These are phyloP conservation scores for Pterocles gutturalis DNA, from an alignment of 2,113 vertebrate species.

Conservation along the genomic window DNA sequence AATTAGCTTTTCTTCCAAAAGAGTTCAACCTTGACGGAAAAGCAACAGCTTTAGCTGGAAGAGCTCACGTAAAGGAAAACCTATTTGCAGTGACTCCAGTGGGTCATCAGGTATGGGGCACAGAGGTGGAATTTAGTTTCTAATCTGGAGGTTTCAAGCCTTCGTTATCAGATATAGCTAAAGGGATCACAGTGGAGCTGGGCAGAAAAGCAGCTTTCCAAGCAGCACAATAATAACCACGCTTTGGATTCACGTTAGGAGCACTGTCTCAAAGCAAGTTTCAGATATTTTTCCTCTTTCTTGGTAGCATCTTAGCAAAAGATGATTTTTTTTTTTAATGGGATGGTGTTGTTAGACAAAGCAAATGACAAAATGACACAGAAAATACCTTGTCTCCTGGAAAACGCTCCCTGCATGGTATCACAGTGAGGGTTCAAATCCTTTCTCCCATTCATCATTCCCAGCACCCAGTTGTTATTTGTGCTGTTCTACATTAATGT, in stretches of 20 bases:
- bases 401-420: not conserved
- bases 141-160: constrained; percentile 36
- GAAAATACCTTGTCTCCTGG: not conserved
- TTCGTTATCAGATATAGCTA: not conserved
- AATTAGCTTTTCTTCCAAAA: not conserved
- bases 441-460: not conserved
- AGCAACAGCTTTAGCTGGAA: not conserved
- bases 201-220: constrained; percentile 15
- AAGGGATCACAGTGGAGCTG: constrained; percentile 17
- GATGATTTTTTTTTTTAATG: not conserved
- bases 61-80: not conserved
- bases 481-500: not conserved
- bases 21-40: not conserved
- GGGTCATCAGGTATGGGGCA: not conserved
- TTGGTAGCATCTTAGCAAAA: not conserved
- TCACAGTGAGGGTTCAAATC: not conserved
- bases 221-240: not conserved
- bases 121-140: constrained; percentile 40
- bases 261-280: not conserved
- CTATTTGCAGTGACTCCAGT: not conserved
- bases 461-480: not conserved
- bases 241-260: not conserved
- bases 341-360: not conserved
- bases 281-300: not conserved
- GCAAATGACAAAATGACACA: not conserved